These are phyloP conservation scores for Crepidodera aurea DNA, from an alignment of 2,888 invertebrate species.

Conservation along the genomic window DNA sequence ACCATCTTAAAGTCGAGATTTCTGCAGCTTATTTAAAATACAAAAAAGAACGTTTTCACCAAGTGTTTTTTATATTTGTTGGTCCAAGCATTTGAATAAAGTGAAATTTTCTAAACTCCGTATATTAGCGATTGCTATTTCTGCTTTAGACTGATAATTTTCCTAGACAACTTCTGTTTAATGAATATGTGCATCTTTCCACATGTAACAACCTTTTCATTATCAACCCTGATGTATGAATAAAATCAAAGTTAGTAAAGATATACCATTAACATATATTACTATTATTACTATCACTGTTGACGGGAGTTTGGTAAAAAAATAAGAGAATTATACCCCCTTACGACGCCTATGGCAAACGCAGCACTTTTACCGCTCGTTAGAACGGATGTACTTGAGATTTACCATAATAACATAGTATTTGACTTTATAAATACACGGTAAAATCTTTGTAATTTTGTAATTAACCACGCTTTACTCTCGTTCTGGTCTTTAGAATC, in stretches of 20 bases:
- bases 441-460: conserved; percentile 37
- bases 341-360: conserved; percentile 23
- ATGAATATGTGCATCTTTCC: neutral
- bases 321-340: conserved; percentile 23
- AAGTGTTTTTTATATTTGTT: too few species aligned
- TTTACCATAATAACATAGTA: conserved; percentile 43
- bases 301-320: neutral
- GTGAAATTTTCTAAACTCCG: too few species aligned
- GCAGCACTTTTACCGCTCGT: conserved; percentile 39
- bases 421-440: conserved; percentile 42
- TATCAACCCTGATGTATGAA: neutral
- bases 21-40: too few species aligned
- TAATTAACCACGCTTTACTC: conserved; percentile 40
- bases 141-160: too few species aligned
- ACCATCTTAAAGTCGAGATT: too few species aligned
- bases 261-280: neutral
- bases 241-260: conserved; percentile 1
- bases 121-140: too few species aligned
- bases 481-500: conserved; percentile 18
- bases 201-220: neutral
- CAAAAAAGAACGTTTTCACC: too few species aligned
- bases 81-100: too few species aligned
- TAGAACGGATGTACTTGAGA: conserved; percentile 43
- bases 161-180: conserved; percentile 4
- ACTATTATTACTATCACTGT: conserved; percentile 19